phyloP scores from a whole-genome alignment of 2,797 vertebrate genomes.

The Eulemur coronatus region DNA sequence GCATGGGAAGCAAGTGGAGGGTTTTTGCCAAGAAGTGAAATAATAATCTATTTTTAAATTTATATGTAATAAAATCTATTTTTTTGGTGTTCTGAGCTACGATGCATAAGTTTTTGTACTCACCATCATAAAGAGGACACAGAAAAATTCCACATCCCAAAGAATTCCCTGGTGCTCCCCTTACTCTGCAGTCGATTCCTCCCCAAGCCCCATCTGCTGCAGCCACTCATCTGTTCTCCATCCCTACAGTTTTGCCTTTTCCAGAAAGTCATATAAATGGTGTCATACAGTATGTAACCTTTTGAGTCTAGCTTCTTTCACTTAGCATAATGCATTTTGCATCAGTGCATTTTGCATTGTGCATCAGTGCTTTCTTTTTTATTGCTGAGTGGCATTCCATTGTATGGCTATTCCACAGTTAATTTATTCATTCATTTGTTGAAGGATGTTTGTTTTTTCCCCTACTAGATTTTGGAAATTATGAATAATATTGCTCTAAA shows the following conservation, averaged over 20 bases:
- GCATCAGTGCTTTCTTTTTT: not conserved
- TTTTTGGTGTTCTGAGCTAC: not conserved
- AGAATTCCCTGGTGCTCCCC: not conserved
- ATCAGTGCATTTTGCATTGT: not conserved
- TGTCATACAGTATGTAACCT: not conserved
- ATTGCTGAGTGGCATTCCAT: not conserved
- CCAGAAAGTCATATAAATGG: not conserved
- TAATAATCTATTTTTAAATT: not conserved
- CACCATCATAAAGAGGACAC: not conserved
- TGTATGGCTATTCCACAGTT: not conserved
- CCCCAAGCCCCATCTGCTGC: not conserved
- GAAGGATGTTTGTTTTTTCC: not conserved
- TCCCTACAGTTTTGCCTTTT: not conserved
- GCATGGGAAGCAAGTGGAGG: not conserved
- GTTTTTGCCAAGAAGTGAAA: not conserved
- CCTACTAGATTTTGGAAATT: not conserved
- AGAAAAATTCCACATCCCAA: not conserved
- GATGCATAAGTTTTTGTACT: not conserved
- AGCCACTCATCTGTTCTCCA: not conserved
- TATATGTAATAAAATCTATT: not conserved
- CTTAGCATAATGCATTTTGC: not conserved
- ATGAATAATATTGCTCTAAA: not conserved
- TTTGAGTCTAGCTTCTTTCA: not conserved
- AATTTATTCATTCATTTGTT: not conserved
- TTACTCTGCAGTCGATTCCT: not conserved